Conservation (phyloP, 2,888 invertebrate species). For the Nezara viridula region DNA sequence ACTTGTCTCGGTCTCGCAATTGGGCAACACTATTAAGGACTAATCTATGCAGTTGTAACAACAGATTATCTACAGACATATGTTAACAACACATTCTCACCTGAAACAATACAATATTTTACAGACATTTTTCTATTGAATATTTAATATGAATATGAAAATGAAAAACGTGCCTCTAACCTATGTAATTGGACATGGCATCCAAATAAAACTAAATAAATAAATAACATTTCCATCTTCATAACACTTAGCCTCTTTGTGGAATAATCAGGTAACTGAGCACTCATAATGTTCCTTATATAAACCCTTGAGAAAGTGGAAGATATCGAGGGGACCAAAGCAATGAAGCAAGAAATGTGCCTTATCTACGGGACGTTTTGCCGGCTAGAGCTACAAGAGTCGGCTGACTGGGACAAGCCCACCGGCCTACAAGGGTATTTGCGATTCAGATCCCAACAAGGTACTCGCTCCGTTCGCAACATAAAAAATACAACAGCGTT, state of each 20-base stretch:
- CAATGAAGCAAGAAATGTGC: conserved; percentile 41
- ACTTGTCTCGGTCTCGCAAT: no score
- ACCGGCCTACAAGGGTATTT: conserved; percentile 50
- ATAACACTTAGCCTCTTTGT: background rate
- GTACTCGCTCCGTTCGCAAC: background rate
- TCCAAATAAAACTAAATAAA: no score
- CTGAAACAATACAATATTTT: no score
- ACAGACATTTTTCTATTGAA: no score
- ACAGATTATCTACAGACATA: no score
- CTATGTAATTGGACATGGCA: no score
- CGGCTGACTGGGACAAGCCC: background rate
- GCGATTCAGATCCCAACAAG: conserved; percentile 56
- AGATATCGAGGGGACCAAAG: background rate
- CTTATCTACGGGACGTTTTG: conserved; percentile 19
- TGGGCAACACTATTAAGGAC: no score
- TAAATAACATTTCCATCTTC: no score
- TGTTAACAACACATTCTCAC: no score
- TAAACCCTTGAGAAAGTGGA: background rate
- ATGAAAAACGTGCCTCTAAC: no score
- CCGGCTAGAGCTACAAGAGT: background rate
- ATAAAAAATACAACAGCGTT: conserved; percentile 34
- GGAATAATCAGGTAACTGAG: background rate
- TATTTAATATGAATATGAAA: no score
- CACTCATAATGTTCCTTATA: background rate
- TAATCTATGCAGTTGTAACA: no score